These are phyloP conservation scores for Sebastolobus alascanus DNA, from an alignment of 2,797 vertebrate genomes.

Conservation along the genomic window DNA sequence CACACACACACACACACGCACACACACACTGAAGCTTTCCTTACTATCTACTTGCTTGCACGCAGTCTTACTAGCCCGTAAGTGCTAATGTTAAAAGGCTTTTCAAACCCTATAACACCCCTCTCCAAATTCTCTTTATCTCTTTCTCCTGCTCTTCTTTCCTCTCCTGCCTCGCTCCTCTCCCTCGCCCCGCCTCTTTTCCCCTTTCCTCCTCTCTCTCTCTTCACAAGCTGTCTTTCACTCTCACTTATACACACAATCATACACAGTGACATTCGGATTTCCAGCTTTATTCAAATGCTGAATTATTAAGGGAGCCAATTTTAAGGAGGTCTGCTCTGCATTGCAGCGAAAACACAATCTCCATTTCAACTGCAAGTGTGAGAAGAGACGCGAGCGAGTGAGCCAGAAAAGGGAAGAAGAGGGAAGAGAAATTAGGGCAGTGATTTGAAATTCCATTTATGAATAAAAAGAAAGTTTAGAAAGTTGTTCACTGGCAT, in stretches of 20 bases:
- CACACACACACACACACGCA: too few relatives aligned
- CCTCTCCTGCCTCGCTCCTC: neutral
- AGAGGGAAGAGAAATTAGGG: conserved; percentile 60
- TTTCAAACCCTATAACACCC: conserved; percentile 44
- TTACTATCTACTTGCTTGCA: conserved; percentile 29
- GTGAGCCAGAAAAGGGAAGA: conserved; percentile 47
- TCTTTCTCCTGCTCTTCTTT: conserved; percentile 9
- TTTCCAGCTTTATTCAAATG: conserved; percentile 61
- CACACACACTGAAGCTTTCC: neutral
- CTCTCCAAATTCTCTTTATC: conserved; percentile 36
- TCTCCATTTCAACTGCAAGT: conserved; percentile 59
- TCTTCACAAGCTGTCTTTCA: conserved; percentile 29
- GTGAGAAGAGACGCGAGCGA: conserved; percentile 24
- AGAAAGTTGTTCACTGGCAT: conserved; percentile 60
- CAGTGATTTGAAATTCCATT: conserved; percentile 73
- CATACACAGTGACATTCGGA: conserved; percentile 42
- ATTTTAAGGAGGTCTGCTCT: conserved; percentile 63
- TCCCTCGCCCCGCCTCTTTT: neutral
- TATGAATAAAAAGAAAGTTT: conserved; percentile 72
- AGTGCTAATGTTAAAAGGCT: conserved; percentile 38
- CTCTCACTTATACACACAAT: conserved; percentile 38
- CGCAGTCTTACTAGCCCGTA: neutral
- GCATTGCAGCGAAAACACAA: conserved; percentile 64
- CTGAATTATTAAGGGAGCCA: conserved; percentile 70
- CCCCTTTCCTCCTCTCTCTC: neutral